Percentiles rank a stretch among this genome's conserved stretches.
These are phyloP conservation scores for Melinaea marsaeus DNA, from an alignment of 2,888 invertebrate species.

Conservation along the genomic window DNA sequence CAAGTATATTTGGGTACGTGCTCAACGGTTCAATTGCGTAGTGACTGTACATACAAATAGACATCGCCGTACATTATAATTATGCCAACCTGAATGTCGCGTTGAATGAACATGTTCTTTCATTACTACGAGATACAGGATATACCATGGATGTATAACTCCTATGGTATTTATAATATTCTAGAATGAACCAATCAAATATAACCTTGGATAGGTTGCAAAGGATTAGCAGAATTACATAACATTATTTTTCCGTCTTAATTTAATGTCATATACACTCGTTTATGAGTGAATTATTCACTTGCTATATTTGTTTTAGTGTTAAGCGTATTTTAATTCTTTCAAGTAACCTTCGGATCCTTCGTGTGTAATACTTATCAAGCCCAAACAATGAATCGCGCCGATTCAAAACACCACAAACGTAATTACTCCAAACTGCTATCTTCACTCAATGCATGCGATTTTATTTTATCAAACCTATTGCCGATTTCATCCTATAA, in stretches of 20 bases:
- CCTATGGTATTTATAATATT: too few relatives aligned
- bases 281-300: too few relatives aligned
- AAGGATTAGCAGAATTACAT: too few relatives aligned
- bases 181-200: too few relatives aligned
- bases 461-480: constrained; percentile 62
- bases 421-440: constrained; percentile 77
- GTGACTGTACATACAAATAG: not conserved
- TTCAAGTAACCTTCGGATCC: too few relatives aligned
- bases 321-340: too few relatives aligned
- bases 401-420: constrained; percentile 60
- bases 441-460: constrained; percentile 70
- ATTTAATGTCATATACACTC: too few relatives aligned
- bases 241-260: too few relatives aligned
- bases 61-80: not conserved
- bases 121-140: not conserved
- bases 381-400: constrained; percentile 6
- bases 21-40: constrained; percentile 6
- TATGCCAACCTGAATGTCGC: not conserved
- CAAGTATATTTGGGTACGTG: constrained; percentile 1
- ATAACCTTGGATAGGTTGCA: too few relatives aligned
- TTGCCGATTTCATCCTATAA: not conserved
- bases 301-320: too few relatives aligned
- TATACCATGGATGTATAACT: too few relatives aligned
- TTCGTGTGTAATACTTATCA: too few relatives aligned
- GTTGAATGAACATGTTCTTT: not conserved